Base-by-base conservation (phyloP, 2,113 vertebrate species). In the Callaeas wilsoni region DNA sequence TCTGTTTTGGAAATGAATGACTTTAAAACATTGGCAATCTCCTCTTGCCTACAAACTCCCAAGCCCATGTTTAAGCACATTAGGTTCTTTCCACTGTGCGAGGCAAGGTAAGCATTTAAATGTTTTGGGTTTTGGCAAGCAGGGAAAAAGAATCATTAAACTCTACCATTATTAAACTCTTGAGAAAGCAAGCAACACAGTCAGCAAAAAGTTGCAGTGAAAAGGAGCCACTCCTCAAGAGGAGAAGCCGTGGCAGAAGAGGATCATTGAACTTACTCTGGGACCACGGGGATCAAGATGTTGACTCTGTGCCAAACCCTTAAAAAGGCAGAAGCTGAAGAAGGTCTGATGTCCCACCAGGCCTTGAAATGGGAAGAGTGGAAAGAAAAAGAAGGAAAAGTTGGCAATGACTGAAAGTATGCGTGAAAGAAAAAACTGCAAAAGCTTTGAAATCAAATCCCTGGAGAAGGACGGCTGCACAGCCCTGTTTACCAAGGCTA, bases 21-120 rank as follows among this genome's bases (percentile, higher is more conserved):
- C 46, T 93, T 73, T 46, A 64, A 91, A 96, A 25, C 49, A 33
- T 57, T 95, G 91, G 70, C 95, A 95, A 62, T 86, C 75, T 90
- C 27, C 59, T 83, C 75, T 87, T 90, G 89, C 56, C 49, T 94
- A 68, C 29, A 11, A 90, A 91, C 76, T 88, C 87, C 67, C 87
- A 91, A 95, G 42, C 6, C 33, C 41, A 50, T 2, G 2, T 68
- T 91, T 64, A 71, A 93, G 56, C 47, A 41, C 18, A 49, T 33
- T 23, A 44, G 42, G 42, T 87, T 94, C 52, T 71, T 85, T 79
- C 44, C 52, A 62, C 21, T 81, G 64, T 63, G 44, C 3, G 12
- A 94, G 56, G 46, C 26, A 93, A 68, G 71, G 74, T 63, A 63
- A 94, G 52, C 70, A 67, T 74, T 90, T 63, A 76, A 94, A 84